Evolutionary conservation across 2,888 invertebrate species (phyloP), one percentile per base, ranked within the genome.

Genomic region (Pseudococcus jackbeardsleyi): DNA sequence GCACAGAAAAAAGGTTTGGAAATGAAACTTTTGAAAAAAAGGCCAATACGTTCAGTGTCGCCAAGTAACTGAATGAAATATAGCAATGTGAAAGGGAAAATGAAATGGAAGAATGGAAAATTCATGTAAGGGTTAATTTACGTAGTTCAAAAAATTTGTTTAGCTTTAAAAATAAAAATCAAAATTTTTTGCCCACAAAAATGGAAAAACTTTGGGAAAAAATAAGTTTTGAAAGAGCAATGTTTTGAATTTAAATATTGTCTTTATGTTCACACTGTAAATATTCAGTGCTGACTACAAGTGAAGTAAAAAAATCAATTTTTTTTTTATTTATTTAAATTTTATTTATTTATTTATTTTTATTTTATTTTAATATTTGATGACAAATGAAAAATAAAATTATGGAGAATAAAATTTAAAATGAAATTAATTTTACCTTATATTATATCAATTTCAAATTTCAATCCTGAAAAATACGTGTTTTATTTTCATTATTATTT

Each of bases 1-100:
- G 79, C 79, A 82, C 79, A 82, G 79, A 82, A 46, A 82, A 82
- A 46, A 26, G 46, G 19, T 19, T 82, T 82, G 11, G 79, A 82
- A 82, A 82, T 17, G 46, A 82, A 82, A 82, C 79, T 82, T 82
- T 82, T 82, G 79, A 82, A 46, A 46, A 82, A 82, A 82, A 82
- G 77, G 46, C 46, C 46, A 19, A 19, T 19, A 46, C 9, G 4
- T 9, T 2, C 79, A 82, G 79, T 82, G 79, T 82, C 11, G 19
- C 46, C 11, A 17, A 0, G 17, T 17, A 15, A 2, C 6, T 1
- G 15, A 72, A 72, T 15, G 8, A 72, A 72, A 39, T 17, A 33
- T 72, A 12, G 72, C 17, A 15, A 39, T 3, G 15, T 33, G 3
- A 12, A 72, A 0, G 22, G 5, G 1, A 1, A 9, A 0, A 64